phyloP scores from a whole-genome alignment of 2,888 invertebrate genomes.

The Crematogaster levior region DNA sequence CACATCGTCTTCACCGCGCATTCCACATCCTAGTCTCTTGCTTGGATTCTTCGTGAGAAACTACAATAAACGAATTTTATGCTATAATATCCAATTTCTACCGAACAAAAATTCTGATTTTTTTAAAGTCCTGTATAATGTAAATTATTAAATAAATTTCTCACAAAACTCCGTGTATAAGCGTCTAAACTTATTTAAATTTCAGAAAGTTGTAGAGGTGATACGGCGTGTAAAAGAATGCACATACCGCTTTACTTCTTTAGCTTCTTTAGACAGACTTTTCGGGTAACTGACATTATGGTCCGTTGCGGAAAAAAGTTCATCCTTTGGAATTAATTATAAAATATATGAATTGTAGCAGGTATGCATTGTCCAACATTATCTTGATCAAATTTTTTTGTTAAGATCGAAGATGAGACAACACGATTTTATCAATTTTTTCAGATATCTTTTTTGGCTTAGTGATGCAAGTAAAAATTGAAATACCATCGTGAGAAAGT shows the following conservation, averaged over 20 bases:
- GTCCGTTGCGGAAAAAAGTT: constrained; percentile 98
- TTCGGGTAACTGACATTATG: constrained; percentile 99
- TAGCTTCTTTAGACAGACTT: constrained; percentile 96
- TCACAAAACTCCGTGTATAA: background rate
- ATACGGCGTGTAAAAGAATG: background rate
- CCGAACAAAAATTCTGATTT: background rate
- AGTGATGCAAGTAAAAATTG: no score
- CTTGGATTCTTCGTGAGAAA: constrained; percentile 97
- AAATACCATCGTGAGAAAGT: no score
- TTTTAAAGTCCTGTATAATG: background rate
- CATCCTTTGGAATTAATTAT: no score
- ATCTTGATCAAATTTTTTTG: no score
- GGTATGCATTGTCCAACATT: no score
- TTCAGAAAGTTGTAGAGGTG: background rate
- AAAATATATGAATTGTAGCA: no score
- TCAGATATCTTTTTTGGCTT: no score
- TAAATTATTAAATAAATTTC: constrained; percentile 1
- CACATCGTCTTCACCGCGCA: constrained; percentile 97
- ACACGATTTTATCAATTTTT: no score
- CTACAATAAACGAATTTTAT: no score
- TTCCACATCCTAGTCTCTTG: constrained; percentile 96
- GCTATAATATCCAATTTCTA: no score
- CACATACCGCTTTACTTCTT: constrained; percentile 96
- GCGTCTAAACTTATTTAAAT: background rate
- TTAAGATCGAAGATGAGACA: no score